Base-by-base conservation (phyloP, 2,888 invertebrate species). In the Melikaiella ostensackeni region DNA sequence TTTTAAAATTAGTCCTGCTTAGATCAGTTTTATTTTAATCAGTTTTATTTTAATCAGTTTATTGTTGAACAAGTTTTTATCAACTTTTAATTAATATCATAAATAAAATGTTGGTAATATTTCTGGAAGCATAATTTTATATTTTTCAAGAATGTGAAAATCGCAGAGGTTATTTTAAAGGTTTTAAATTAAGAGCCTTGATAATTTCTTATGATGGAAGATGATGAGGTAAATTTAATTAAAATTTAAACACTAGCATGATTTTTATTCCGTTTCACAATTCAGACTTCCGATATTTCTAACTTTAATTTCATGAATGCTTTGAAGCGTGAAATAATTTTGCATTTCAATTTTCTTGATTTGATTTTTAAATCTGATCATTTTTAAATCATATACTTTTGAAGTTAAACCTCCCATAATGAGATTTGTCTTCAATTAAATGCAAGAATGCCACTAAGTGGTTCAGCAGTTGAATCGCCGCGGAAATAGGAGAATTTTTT, bases 151-250 rank as follows among this genome's bases (percentile, higher is more conserved):
- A 38, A 4, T 13, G 13, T 3, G 11, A 38, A 38, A 38, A 38
- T 38, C 11, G 0, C 38, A 38, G 3, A 38, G 13, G 4, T 38
- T 38, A 7, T n/a, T 50, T 19, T n/a, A n/a, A 50, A n/a, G 46
- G 13, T 50, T 19, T 50, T 7, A n/a, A 8, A n/a, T 7, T 50
- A 50, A 19, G 19, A 7, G 19, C 46, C 19, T 46, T 46, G 19
- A 46, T 19, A 46, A 46, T 50, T 46, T 19, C 6, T 19, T 50
- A n/a, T n/a, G 16, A 66, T 66, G 64, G 64, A 64, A 42, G 38
- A 42, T 35, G 24, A 38, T 66, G 42, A 66, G 64, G 64, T 42
- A 66, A 66, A 27, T 66, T 66, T 21, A 24, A 24, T 42, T 66
- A 42, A 24, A 27, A 27, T 42, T 33, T 35, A 33, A 33, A 27